Conservation (phyloP, 2,888 invertebrate species). For the Seira ritae region DNA sequence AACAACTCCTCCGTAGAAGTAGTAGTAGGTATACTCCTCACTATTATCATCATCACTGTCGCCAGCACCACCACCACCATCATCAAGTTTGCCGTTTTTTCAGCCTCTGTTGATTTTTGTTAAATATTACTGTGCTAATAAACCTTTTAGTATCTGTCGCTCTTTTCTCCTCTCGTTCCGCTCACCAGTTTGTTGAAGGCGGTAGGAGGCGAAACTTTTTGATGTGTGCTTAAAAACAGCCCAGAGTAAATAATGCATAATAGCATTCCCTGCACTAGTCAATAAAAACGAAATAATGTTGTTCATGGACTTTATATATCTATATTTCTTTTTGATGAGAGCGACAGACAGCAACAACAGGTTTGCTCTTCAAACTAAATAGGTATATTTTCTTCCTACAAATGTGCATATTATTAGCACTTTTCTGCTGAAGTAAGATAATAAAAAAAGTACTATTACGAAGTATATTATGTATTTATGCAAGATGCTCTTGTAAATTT, state of each 20-base stretch:
- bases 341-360: constrained; percentile 29
- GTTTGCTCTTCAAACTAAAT: constrained; percentile 19
- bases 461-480: too few relatives aligned
- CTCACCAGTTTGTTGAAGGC: background rate
- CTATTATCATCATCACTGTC: background rate
- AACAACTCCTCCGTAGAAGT: constrained; percentile 26
- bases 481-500: too few relatives aligned
- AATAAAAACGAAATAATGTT: too few relatives aligned
- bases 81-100: background rate
- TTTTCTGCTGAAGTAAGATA: background rate
- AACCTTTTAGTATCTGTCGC: constrained; percentile 62
- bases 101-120: constrained; percentile 42
- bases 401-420: background rate
- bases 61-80: constrained; percentile 21
- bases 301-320: too few relatives aligned
- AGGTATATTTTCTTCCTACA: background rate
- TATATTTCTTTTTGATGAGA: too few relatives aligned
- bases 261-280: too few relatives aligned
- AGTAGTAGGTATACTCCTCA: background rate
- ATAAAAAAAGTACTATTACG: too few relatives aligned
- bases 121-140: constrained; percentile 59
- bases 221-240: constrained; percentile 49
- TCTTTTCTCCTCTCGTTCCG: constrained; percentile 36
- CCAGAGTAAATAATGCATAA: constrained; percentile 48
- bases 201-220: constrained; percentile 26